Evolutionary conservation across 2,797 vertebrate genomes (phyloP).

Genomic region (Clarias fuscus): DNA sequence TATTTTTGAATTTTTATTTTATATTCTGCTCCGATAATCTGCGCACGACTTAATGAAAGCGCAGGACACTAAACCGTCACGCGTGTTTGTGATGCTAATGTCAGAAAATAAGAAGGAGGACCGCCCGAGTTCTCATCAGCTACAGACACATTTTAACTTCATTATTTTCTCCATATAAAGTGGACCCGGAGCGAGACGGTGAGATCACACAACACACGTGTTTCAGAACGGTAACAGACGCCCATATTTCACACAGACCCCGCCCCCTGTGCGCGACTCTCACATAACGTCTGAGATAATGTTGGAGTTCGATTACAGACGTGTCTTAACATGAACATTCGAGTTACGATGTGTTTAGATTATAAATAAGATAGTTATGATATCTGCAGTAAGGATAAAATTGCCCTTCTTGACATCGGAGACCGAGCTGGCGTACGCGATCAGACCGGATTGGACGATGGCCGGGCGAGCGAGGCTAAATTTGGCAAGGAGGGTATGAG

Average conservation of each 20-base stretch:
- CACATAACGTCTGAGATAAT: not conserved
- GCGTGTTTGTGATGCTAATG: not conserved
- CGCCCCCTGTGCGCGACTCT: not conserved
- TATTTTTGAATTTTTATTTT: not conserved
- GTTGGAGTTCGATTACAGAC: not conserved
- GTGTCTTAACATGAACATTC: not conserved
- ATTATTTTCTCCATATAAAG: not conserved
- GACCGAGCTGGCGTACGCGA: not conserved
- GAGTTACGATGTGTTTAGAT: not conserved
- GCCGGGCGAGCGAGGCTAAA: constrained; percentile 11
- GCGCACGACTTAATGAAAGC: not conserved
- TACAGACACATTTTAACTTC: not conserved
- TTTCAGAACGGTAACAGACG: not conserved
- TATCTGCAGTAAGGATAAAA: not conserved
- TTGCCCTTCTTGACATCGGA: constrained; percentile 12
- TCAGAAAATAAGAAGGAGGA: not conserved
- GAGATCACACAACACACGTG: not conserved
- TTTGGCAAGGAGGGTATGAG: not conserved
- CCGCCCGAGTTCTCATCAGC: too few species aligned
- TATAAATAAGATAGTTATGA: not conserved
- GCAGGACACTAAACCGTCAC: not conserved
- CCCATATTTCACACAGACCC: not conserved
- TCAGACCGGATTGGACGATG: constrained; percentile 19
- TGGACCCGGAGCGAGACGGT: not conserved
- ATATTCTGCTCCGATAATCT: not conserved